Evolutionary conservation across 2,888 invertebrate species (phyloP).

Genomic region (Pelosia muscerda): DNA sequence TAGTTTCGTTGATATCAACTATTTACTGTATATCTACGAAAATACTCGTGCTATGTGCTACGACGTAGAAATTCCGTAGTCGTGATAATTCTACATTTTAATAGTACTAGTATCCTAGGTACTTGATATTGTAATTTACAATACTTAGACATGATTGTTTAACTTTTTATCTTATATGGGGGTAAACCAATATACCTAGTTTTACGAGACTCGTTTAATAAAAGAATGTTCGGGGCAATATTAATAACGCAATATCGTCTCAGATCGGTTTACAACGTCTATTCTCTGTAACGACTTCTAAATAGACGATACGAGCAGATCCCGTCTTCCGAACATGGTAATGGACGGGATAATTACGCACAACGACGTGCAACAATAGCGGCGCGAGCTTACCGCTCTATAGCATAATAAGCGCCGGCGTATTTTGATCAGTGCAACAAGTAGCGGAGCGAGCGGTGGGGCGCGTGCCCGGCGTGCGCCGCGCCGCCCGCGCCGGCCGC

Average conservation of each 20-base stretch:
- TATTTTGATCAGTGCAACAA: conserved; percentile 84
- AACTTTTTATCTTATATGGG: conserved; percentile 33
- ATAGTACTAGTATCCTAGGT: neutral
- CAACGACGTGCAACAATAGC: conserved; percentile 85
- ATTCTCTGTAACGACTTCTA: conserved; percentile 82
- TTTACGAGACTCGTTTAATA: conserved; percentile 60
- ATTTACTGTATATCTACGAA: neutral
- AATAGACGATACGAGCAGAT: conserved; percentile 78
- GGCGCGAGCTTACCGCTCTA: conserved; percentile 82
- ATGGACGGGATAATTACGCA: conserved; percentile 86
- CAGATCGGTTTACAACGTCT: conserved; percentile 75
- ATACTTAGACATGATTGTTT: conserved; percentile 1
- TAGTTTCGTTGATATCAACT: conserved; percentile 17
- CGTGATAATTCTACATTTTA: conserved; percentile 15
- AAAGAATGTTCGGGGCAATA: conserved; percentile 65
- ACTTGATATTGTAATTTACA: neutral
- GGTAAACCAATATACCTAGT: conserved; percentile 39
- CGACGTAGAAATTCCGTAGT: conserved; percentile 38
- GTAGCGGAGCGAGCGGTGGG: conserved; percentile 69
- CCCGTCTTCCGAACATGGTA: conserved; percentile 83
- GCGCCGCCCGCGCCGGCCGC: conserved; percentile 74
- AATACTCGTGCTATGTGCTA: conserved; percentile 27
- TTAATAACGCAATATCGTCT: conserved; percentile 77
- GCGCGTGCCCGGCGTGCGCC: conserved; percentile 75
- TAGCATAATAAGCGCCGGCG: conserved; percentile 85